Conservation (phyloP, 1,140 invertebrate genomes). For the Uloborus diversus region DNA sequence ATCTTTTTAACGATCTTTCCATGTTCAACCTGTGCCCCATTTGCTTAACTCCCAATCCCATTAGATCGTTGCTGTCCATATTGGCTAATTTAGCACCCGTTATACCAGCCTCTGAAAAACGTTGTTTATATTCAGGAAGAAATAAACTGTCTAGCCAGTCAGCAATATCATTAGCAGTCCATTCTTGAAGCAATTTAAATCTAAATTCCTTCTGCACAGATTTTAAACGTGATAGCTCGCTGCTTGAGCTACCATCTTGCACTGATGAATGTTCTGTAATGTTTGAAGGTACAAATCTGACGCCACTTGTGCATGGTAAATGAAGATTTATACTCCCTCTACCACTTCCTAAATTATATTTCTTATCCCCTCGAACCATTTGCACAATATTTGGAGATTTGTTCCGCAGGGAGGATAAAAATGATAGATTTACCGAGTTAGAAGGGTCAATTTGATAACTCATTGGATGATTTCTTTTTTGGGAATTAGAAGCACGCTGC, state of each 20-base stretch:
- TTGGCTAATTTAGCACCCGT: constrained; percentile 67
- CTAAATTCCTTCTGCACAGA: constrained; percentile 56
- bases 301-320: constrained; percentile 46
- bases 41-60: constrained; percentile 69
- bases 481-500: constrained; percentile 9
- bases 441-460: constrained; percentile 32
- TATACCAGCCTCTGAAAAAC: constrained; percentile 67
- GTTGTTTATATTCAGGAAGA: constrained; percentile 68
- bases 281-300: constrained; percentile 41
- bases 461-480: constrained; percentile 33
- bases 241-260: constrained; percentile 17
- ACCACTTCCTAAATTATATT: constrained; percentile 7
- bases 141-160: constrained; percentile 69
- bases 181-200: constrained; percentile 63
- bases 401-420: constrained; percentile 24
- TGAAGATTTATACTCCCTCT: constrained; percentile 35
- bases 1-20: constrained; percentile 54
- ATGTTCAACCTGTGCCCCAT: constrained; percentile 70
- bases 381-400: constrained; percentile 37
- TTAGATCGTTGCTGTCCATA: constrained; percentile 69
- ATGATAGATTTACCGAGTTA: constrained; percentile 31
- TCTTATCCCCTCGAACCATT: constrained; percentile 35
- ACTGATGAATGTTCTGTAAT: constrained; percentile 14
- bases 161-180: constrained; percentile 67
- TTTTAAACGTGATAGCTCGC: constrained; percentile 37